A percentile compares a stretch with the other conserved stretches of the same genome.
Conservation (phyloP, 2,113 vertebrate species). For the Platichthys flesus region DNA sequence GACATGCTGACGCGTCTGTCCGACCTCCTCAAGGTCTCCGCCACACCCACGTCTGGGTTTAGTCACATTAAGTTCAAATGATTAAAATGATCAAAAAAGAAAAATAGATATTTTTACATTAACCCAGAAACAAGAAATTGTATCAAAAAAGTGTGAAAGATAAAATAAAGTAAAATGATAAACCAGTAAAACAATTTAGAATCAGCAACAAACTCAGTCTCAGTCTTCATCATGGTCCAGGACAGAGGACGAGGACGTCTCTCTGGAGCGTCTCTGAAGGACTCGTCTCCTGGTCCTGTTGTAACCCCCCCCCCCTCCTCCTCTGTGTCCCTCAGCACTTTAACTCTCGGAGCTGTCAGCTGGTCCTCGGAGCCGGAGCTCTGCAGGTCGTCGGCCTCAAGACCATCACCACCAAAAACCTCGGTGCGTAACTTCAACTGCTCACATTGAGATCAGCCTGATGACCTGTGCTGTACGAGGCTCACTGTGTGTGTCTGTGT, state of each 20-base stretch:
- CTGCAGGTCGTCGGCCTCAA: conserved; percentile 97
- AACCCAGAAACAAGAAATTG: too few relatives aligned
- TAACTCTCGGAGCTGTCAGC: conserved; percentile 97
- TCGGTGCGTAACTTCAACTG: conserved; percentile 82
- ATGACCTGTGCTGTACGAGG: not conserved
- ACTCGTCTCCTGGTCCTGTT: not conserved
- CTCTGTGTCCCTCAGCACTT: conserved; percentile 87
- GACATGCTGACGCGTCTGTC: conserved; percentile 96
- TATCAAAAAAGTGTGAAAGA: too few relatives aligned
- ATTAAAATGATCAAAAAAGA: too few relatives aligned
- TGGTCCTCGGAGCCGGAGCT: conserved; percentile 96
- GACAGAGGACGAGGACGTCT: too few relatives aligned
- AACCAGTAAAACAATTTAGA: too few relatives aligned
- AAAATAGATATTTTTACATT: too few relatives aligned
- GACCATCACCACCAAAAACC: conserved; percentile 99
- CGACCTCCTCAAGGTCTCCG: conserved; percentile 92
- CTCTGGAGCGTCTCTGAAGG: not conserved
- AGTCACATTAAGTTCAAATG: too few relatives aligned
- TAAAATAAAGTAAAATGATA: too few relatives aligned
- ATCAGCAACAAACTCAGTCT: too few relatives aligned
- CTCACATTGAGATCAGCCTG: not conserved
- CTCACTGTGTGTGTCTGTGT: not conserved
- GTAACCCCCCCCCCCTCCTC: not conserved
- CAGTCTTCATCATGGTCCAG: too few relatives aligned
- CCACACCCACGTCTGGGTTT: too few relatives aligned